Evolutionary conservation across 1,140 invertebrate species (phyloP), one percentile per base, ranked within the genome.

Genomic region (Drosophila pachea): DNA sequence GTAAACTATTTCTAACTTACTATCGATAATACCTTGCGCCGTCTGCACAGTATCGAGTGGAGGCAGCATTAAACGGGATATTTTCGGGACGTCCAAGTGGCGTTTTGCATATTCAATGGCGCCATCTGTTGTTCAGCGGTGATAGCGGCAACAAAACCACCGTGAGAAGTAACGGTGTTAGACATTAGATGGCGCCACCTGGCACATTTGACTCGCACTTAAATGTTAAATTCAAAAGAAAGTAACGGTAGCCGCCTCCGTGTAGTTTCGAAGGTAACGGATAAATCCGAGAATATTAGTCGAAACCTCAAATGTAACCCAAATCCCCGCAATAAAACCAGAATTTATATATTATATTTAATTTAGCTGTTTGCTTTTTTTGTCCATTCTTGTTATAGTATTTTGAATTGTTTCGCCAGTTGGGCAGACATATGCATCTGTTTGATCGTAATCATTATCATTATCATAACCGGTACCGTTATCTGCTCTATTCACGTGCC

Each of bases 401-500:
- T 73, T 81, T 81, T 81, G 62, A 81, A 81, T 81, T 81, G 73
- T 61, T 49, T 72, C 70, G 65, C 77, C 78, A 55, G 65, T 73
- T 66, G 6, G 54, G 62, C 68, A 58, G 53, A 53, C 61, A 58
- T 68, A 40, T 63, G 58, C 54, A 59, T 65, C 67, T 33, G 40
- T 7, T 43, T 43, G 58, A 32, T 42, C 49, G 22, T 43, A 9
- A 63, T 33, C 48, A 12, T 14, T 62, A 62, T 63, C 61, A 12
- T 22, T 65, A 55, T 54, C 61, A 7, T 8, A 58, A 61, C 62
- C 62, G 38, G 5, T 48, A 64, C 47, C 56, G n/a, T 14, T 66
- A 79, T 72, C 72, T 38, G 40, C 62, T 16, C 45, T 58, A 59
- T 55, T 49, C 2, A 42, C 32, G 35, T 43, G 12, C 49, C 67